Evolutionary conservation across 23 tunicate genomes (phyloP).

Genomic region (Botrylloides violaceus): DNA sequence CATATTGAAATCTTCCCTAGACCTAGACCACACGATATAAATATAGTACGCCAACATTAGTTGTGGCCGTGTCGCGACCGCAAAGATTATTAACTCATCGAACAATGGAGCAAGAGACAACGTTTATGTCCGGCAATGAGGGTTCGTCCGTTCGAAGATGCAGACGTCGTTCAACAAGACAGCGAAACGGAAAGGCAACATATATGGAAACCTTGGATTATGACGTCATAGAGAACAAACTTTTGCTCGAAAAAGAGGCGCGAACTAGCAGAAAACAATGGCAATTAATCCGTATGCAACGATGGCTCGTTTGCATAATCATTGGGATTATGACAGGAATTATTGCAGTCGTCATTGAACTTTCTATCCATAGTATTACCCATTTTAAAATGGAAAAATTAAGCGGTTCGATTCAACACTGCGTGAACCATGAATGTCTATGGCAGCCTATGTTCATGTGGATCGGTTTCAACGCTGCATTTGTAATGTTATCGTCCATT

Average conservation of each 20-base stretch:
- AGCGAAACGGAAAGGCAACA: background rate
- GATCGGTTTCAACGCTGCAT: slow-evolving; percentile 53
- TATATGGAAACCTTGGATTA: slow-evolving; percentile 46
- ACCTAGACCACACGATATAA: too few relatives aligned
- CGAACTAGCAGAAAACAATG: background rate
- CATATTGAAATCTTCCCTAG: too few relatives aligned
- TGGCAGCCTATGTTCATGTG: slow-evolving; percentile 52
- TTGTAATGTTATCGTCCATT: slow-evolving; percentile 23
- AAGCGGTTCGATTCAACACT: slow-evolving; percentile 26
- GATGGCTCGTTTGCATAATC: slow-evolving; percentile 77
- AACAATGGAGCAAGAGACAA: too few relatives aligned
- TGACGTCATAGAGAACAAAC: slow-evolving; percentile 74
- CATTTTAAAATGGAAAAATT: slow-evolving; percentile 15
- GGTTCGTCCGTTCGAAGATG: too few relatives aligned
- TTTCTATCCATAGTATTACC: slow-evolving; percentile 61
- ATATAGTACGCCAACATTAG: too few relatives aligned
- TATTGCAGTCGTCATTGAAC: slow-evolving; percentile 74
- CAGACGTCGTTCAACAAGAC: too few relatives aligned
- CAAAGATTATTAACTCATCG: too few relatives aligned
- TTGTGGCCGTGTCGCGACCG: too few relatives aligned
- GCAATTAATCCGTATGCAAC: slow-evolving; percentile 6
- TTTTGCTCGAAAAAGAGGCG: slow-evolving; percentile 46
- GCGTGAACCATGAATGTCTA: slow-evolving; percentile 40
- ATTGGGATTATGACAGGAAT: slow-evolving; percentile 89
- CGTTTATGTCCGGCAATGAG: too few relatives aligned